Evolutionary conservation across 1,140 invertebrate genomes (phyloP), one percentile per base, ranked within the genome.

Genomic region (Magallana gigas): DNA sequence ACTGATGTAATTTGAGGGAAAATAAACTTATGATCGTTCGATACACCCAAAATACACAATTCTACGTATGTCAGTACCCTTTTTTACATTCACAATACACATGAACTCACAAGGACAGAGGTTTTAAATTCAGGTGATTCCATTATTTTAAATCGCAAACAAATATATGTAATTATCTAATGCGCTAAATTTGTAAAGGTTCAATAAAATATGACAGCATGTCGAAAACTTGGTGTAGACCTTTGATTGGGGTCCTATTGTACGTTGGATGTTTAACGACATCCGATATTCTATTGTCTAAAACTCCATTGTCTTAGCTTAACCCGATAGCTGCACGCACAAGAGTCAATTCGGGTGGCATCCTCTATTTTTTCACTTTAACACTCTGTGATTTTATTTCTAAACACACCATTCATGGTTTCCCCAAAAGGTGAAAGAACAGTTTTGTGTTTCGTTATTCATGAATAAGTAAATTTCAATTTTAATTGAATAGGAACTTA

Each of bases 111-210:
- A 62, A 29, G 11, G 23, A 76, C 68, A 29, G 23, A 29, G 68
- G 68, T 76, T 76, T 29, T 29, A 23, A 76, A 76, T 76, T 23
- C 23, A 12, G 18, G 8, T 11, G 23, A 8, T 5, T 29, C 11
- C 8, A 76, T 76, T 76, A 76, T 76, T 23, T 76, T 76, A 23
- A 76, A 76, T 29, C 68, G 36, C 68, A 76, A 76, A 76, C 68
- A 76, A 36, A 36, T 76, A 23, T 29, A 76, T 76, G 36, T 48
- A 48, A 48, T 48, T 12, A 12, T 76, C 68, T 29, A 36, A 29
- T 29, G 23, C 68, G 36, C 68, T 76, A 76, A 48, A 14, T 76
- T n/a, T 29, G 68, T 76, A 76, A 76, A 76, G 68, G 36, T 29
- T 76, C 23, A 29, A 76, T 76, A 76, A 12, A 76, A 29, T 9